Evolutionary conservation across 2,888 invertebrate species (phyloP), one percentile per base, ranked within the genome.

Genomic region (Diarsia brunnea): DNA sequence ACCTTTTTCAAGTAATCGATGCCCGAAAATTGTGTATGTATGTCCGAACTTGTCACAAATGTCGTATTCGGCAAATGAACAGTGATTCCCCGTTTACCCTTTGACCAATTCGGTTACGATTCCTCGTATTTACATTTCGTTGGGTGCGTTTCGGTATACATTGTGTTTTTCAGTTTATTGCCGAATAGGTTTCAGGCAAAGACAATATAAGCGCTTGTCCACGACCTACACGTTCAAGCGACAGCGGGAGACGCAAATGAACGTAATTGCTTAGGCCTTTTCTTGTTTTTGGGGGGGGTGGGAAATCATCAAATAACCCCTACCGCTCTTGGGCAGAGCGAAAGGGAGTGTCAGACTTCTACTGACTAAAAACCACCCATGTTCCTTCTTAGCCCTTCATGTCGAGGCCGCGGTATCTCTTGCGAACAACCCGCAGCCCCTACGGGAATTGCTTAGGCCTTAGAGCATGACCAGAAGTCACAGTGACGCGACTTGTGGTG

Each of bases 31-130:
- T 78, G 84, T 85, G 84, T 82, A 73, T 73, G 67, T 72, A 65
- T 81, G 82, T 84, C 84, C 85, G 79, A 90, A 92, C 89, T 89
- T 92, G 92, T 91, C 91, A 89, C 89, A 89, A 87, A 89, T 89
- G 91, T 89, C 89, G 91, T 90, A 90, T 92, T 91, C 89, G 87
- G 84, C 89, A 88, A 92, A 93, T 93, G 90, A 92, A 91, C 90
- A 92, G 90, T 92, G 93, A 93, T 93, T 92, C 91, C 89, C 88
- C 91, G 90, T 90, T 94, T 92, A 92, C 93, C 94, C 91, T 92
- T 93, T 92, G 92, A 92, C 91, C 93, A 93, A 93, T 93, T 92
- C 90, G 89, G 89, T 89, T 88, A 89, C 89, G 90, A 91, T 93
- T 90, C 90, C 81, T 84, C 79, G 85, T 86, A 92, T 93, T 93